Evolutionary conservation across 2,797 vertebrate species (phyloP).

Genomic region (Syndactyla subalaris): DNA sequence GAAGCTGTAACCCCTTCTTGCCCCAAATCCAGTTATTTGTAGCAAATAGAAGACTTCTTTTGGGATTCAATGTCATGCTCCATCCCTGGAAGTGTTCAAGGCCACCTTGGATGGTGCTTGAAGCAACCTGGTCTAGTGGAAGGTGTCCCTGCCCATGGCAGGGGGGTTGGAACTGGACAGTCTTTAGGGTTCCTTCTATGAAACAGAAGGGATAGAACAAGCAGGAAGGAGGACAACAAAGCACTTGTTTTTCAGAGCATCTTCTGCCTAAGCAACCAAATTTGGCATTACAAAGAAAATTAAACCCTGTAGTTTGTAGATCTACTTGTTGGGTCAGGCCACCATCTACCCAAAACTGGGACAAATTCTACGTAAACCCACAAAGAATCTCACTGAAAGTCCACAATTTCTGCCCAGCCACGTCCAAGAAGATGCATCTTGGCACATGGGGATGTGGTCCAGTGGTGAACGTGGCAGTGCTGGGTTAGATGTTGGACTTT

Average conservation of each 20-base stretch:
- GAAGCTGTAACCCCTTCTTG: neutral
- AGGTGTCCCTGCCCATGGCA: neutral
- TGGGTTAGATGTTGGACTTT: neutral
- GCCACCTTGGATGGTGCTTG: accelerated
- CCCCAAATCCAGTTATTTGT: neutral
- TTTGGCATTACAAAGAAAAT: neutral
- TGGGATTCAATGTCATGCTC: neutral
- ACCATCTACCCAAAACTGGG: neutral
- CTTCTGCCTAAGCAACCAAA: neutral
- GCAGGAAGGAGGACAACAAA: neutral
- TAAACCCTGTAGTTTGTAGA: neutral
- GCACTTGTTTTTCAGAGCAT: neutral
- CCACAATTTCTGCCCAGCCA: accelerated
- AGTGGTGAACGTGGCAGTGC: neutral
- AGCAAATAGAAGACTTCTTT: too few relatives aligned
- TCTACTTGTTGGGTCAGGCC: neutral
- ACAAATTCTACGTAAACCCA: neutral
- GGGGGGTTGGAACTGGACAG: too few relatives aligned
- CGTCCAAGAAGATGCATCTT: accelerated
- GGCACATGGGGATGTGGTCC: neutral
- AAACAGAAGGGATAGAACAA: neutral
- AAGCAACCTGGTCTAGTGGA: neutral
- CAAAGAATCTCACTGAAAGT: neutral
- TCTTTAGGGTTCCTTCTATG: accelerated
- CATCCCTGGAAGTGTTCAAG: neutral